These are phyloP conservation scores for Latrodectus elegans DNA, from an alignment of 2,888 invertebrate species.

Conservation along the genomic window DNA sequence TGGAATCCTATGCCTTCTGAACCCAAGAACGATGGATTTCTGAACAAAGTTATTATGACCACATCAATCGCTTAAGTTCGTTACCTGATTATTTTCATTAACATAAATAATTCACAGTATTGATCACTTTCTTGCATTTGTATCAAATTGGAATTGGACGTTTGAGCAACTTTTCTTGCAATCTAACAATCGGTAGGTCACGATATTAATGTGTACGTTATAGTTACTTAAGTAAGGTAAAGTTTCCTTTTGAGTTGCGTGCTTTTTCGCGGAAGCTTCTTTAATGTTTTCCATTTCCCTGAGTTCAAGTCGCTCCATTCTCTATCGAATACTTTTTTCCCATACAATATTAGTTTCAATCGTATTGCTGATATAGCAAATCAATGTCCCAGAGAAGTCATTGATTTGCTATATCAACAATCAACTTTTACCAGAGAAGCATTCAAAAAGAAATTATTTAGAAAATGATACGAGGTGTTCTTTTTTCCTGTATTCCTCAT, in stretches of 20 bases:
- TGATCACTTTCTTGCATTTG: neutral
- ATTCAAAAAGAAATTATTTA: conserved; percentile 29
- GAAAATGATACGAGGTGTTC: conserved; percentile 23
- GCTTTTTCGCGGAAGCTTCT: conserved; percentile 24
- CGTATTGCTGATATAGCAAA: conserved; percentile 62
- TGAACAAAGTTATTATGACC: no score
- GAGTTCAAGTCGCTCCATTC: conserved; percentile 5
- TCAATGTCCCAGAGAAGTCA: no score
- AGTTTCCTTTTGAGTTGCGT: conserved; percentile 41
- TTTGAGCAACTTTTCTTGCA: neutral
- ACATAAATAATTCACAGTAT: no score
- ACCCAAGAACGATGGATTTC: no score
- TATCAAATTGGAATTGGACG: neutral
- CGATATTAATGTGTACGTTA: conserved; percentile 25
- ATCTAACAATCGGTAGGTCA: neutral
- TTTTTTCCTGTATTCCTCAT: conserved; percentile 10
- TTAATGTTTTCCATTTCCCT: conserved; percentile 19
- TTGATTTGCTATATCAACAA: no score
- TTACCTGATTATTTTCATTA: no score
- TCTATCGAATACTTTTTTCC: conserved; percentile 27
- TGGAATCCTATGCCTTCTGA: no score
- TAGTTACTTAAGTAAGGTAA: conserved; percentile 41
- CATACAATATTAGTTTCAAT: conserved; percentile 57
- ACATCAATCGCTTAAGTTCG: no score
- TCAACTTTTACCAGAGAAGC: conserved; percentile 33